Evolutionary conservation across 2,888 invertebrate species (phyloP), one percentile per base, ranked within the genome.

Genomic region (Hemithea aestivaria): DNA sequence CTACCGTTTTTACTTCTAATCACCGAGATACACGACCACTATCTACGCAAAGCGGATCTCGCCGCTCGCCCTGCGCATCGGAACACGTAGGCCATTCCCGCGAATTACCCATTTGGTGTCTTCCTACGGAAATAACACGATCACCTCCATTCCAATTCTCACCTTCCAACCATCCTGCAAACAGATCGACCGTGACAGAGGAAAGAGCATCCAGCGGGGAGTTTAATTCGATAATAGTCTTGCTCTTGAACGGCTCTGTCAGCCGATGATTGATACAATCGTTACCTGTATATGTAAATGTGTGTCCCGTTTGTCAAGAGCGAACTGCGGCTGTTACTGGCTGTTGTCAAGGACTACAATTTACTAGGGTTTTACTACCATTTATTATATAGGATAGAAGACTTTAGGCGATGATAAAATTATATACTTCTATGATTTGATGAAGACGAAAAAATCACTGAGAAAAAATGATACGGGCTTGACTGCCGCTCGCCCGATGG

Each of bases 181-280:
- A 33, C 51, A 55, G 73, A 73, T 56, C 72, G 84, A 70, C 85
- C 84, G 55, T 83, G 84, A 74, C 84, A 83, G 67, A 73, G 72
- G 80, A 80, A 85, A 83, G 84, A 83, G 80, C 85, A 81, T 61
- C 71, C 62, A 62, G 59, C 69, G 72, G 79, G 82, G 78, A 70
- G 56, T 73, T 68, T 83, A 83, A 87, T 84, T 83, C 78, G 82
- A 83, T 87, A 87, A 85, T 83, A 66, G 76, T 29, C 67, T 52
- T 74, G 85, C 76, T 81, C 84, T 83, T 85, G 85, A 84, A 82
- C 75, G 73, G 52, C 52, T 80, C 74, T 73, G 75, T 81, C 81
- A 79, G 47, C 51, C 51, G 53, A 53, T 57, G 48, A 56, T 53
- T 36, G 35, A 45, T 48, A 42, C 48, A 54, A 53, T 58, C 22